Base-by-base conservation (phyloP, 2,797 vertebrate species). In the Sparus aurata region DNA sequence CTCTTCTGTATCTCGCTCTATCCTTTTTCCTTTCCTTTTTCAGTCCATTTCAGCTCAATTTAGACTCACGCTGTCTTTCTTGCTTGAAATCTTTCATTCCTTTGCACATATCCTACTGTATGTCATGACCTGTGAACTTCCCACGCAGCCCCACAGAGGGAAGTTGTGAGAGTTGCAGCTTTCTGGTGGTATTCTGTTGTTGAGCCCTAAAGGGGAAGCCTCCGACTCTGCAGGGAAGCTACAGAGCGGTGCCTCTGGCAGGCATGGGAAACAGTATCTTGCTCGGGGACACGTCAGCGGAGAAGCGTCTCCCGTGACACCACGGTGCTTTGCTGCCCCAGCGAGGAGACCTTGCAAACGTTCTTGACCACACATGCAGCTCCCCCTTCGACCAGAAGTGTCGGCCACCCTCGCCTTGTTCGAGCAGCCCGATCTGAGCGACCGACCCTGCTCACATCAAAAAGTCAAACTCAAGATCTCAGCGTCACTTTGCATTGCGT, bases 241-340 rank as follows among this genome's bases (percentile, higher is more conserved):
- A 30, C 45, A 85, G n/a, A 82, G 80, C 46, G 0, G 34, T 9
- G 77, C 82, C 77, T 69, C 71, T 69, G 76, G 81, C 76, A 49
- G 65, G 65, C 69, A 61, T 61, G 62, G 66, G 25, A 73, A 67
- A 45, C 3, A 8, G 30, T 46, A 15, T 79, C 9, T 76, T 76
- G 68, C 78, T 83, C 8, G n/a, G 84, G 77, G 85, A 75, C 75
- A 78, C 80, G 61, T 74, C 54, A 60, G 69, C 63, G n/a, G 46
- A 73, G 49, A 9, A 5, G 57, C 23, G 1, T 34, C 34, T 34
- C 34, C 61, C 70, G 41, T 53, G 61, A 62, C 15, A 20, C 54
- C 25, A 3, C 8, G 11, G 27, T 62, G 15, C 12, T 46, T 58
- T 38, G 20, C 22, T 75, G 25, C 23, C 61, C 60, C 49, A 54